Conservation (phyloP, 2,797 vertebrate species). For the Anas bernieri region DNA sequence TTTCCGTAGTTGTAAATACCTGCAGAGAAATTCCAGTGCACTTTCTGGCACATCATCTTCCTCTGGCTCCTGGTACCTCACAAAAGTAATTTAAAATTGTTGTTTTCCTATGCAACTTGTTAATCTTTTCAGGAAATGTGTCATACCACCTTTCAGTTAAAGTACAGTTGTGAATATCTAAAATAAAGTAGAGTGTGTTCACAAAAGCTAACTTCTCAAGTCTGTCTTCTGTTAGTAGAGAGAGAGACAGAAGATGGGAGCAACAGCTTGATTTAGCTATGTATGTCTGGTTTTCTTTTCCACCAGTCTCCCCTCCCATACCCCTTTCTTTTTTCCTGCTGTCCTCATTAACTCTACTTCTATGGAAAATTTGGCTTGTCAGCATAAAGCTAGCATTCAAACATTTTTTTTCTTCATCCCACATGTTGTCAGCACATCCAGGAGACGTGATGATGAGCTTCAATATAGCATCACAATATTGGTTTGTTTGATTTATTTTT, state of each 20-base stretch:
- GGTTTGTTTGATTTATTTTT: not conserved
- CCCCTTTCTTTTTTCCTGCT: not conserved
- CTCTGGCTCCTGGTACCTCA: not conserved
- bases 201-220: not conserved
- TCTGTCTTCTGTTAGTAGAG: not conserved
- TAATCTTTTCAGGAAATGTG: not conserved
- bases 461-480: fast-evolving
- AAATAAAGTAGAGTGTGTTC: not conserved
- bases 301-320: not conserved
- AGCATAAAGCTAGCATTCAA: not conserved
- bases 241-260: not conserved
- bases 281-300: not conserved
- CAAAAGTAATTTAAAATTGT: not conserved
- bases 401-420: not conserved
- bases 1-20: not conserved
- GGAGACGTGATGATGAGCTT: not conserved
- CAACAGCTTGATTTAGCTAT: not conserved
- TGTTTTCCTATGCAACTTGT: not conserved
- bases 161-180: not conserved
- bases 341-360: not conserved
- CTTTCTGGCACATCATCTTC: not conserved
- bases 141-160: not conserved
- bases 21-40: not conserved
- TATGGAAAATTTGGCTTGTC: not conserved
- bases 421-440: not conserved